Conservation (phyloP, 2,113 vertebrate genomes). For the human region DNA sequence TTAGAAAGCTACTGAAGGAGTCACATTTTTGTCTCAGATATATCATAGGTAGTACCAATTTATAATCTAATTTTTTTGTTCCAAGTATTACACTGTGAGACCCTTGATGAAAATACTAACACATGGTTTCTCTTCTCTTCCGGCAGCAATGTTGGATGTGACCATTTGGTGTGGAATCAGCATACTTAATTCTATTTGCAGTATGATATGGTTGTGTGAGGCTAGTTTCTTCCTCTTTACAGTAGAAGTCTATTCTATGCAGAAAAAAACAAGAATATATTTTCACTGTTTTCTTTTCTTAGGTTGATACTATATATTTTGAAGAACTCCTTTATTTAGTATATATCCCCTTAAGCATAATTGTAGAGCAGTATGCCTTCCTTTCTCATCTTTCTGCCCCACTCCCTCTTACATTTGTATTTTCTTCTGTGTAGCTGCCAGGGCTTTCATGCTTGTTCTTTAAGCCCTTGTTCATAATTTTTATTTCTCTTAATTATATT, state of each 20-base stretch:
- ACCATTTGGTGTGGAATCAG: neutral
- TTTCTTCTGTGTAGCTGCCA: neutral
- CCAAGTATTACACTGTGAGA: neutral
- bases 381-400: neutral
- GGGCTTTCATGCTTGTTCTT: neutral
- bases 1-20: neutral
- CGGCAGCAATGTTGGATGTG: neutral
- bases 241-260: neutral
- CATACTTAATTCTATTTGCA: neutral
- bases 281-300: neutral
- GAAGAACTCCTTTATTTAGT: neutral
- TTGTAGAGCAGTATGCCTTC: neutral
- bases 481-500: neutral
- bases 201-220: neutral
- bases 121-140: neutral
- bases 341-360: neutral
- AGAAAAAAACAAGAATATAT: neutral
- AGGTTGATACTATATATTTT: neutral
- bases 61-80: conserved; percentile 23
- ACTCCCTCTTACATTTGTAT: neutral
- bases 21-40: neutral
- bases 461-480: neutral
- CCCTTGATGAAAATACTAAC: neutral
- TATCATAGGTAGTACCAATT: neutral
- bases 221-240: neutral